A percentile compares a stretch with the other conserved stretches of the same genome.
phyloP scores from a whole-genome alignment of 2,888 invertebrate species.

The Oasisia sp. region DNA sequence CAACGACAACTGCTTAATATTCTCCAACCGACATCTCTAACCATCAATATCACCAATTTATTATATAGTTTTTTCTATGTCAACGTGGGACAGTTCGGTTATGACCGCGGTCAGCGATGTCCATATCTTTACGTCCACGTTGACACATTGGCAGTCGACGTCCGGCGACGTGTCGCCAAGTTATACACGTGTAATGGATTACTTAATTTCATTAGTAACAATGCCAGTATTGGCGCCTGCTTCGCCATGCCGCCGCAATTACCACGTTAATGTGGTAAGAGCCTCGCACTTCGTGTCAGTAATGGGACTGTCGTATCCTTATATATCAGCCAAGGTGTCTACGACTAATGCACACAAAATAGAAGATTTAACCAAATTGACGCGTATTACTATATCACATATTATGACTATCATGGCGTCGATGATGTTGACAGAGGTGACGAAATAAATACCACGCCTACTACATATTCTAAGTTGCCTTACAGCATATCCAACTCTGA shows the following conservation, averaged over 20 bases:
- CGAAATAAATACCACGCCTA: background rate
- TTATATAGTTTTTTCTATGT: background rate
- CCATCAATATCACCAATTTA: background rate
- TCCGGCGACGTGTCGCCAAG: background rate
- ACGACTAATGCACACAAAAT: background rate
- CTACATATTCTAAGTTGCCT: no score
- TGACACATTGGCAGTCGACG: background rate
- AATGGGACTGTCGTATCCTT: background rate
- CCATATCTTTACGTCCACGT: background rate
- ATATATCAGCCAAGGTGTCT: background rate
- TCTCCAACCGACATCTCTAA: background rate
- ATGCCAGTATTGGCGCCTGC: background rate
- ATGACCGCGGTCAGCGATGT: background rate
- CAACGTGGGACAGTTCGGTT: background rate
- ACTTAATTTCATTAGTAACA: slow-evolving; percentile 8
- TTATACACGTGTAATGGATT: background rate
- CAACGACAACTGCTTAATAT: slow-evolving; percentile 5
- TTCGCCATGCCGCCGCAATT: background rate
- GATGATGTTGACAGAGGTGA: background rate
- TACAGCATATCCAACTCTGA: background rate
- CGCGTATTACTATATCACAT: background rate
- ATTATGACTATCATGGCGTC: background rate
- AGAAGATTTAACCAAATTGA: background rate
- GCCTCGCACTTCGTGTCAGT: background rate
- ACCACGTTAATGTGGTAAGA: background rate